Base-by-base conservation (phyloP, 2,113 vertebrate species). In the Columbina picui region DNA sequence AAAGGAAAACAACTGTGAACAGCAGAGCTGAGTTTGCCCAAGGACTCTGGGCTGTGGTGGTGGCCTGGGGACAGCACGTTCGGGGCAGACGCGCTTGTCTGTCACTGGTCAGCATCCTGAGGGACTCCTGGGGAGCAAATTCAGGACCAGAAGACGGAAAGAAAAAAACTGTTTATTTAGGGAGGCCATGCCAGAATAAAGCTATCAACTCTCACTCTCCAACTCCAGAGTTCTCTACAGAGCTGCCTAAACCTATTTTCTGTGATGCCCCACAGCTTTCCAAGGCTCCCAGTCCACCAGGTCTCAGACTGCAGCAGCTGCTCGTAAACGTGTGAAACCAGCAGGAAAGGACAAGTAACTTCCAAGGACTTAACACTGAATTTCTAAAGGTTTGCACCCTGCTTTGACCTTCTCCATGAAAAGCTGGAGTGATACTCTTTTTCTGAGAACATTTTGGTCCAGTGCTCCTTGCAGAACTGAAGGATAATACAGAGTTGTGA, bases 161-260 rank as follows among this genome's bases (percentile, higher is more conserved):
- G 26, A 36, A 95, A 65, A 67, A 84, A 16, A 0, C 47, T 69
- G 25, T 61, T 79, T 81, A 34, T 89, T 70, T 84, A 86, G 41
- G 56, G 55, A 93, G 47, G 26, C 56, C 26, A 55, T 84, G 74
- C 85, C 53, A 90, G 41, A 69, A 49, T 69, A 93, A 91, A 87
- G 91, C 59, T 91, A 95, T 92, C 67, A 87, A 55, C 32, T 41
- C 67, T 90, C 83, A 77, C 25, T 83, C 36, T 79, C 57, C 70
- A 91, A n/a, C 81, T 83, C 77, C 45, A 65, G 49, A 67, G 67
- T 17, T 93, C 70, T 93, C 81, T 61, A 64, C 26, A 87, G 84
- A 79, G 74, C 89, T 91, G 89, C 82, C 78, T 85, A 80, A 94
- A 84, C 36, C 59, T 87, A 91, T 94, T 97, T 91, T 85, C 87